A percentile compares a stretch with the other conserved stretches of the same genome.
Conservation (phyloP, 1,140 invertebrate species). For the Planococcus citri region DNA sequence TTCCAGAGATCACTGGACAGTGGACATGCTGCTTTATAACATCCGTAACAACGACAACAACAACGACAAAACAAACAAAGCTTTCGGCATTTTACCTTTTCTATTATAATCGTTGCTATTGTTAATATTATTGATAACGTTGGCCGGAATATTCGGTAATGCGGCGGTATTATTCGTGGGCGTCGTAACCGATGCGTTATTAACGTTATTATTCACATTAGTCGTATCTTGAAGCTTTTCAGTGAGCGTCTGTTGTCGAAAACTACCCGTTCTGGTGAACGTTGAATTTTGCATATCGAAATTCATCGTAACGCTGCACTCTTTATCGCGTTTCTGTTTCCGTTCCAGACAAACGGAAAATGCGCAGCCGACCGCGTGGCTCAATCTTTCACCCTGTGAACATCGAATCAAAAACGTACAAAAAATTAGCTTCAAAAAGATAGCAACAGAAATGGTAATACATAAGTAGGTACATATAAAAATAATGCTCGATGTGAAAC, state of each 20-base stretch:
- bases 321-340: slow-evolving; percentile 94
- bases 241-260: slow-evolving; percentile 67
- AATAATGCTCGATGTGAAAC: no score
- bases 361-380: slow-evolving; percentile 97
- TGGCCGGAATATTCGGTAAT: neutral
- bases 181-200: neutral
- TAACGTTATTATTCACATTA: slow-evolving; percentile 12
- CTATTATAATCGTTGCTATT: neutral
- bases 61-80: neutral
- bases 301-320: slow-evolving; percentile 85
- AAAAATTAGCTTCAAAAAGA: slow-evolving; percentile 10
- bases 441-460: slow-evolving; percentile 8
- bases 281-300: slow-evolving; percentile 89
- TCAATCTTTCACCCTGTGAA: slow-evolving; percentile 79
- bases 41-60: no score
- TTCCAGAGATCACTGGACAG: no score
- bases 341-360: slow-evolving; percentile 95
- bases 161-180: neutral
- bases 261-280: slow-evolving; percentile 85
- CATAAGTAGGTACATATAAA: no score
- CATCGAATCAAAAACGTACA: neutral
- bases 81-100: slow-evolving; percentile 13
- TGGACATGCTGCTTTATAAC: no score
- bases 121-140: neutral
- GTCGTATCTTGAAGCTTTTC: slow-evolving; percentile 49